Evolutionary conservation across 2,888 invertebrate genomes (phyloP).

Genomic region (Drosophila formosana): DNA sequence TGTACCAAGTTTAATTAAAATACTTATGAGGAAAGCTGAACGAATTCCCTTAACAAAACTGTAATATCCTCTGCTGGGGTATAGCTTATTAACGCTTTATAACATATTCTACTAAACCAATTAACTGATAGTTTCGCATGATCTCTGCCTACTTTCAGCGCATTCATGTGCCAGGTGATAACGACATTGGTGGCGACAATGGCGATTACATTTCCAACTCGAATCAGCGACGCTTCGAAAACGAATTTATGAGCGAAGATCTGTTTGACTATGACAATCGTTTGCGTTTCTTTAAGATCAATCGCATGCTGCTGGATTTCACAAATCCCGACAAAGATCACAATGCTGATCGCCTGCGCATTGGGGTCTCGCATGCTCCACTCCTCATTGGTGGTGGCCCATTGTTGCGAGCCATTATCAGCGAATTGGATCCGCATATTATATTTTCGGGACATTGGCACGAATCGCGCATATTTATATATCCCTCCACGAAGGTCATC

Average conservation of each 20-base stretch:
- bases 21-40: too few relatives aligned
- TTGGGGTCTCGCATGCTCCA: constrained; percentile 92
- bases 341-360: constrained; percentile 81
- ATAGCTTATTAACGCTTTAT: neutral
- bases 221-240: constrained; percentile 91
- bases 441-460: constrained; percentile 90
- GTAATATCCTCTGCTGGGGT: neutral
- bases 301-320: constrained; percentile 88
- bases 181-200: constrained; percentile 98
- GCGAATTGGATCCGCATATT: constrained; percentile 88
- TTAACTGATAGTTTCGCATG: constrained; percentile 67
- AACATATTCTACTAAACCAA: neutral
- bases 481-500: constrained; percentile 83
- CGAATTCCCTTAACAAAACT: too few relatives aligned
- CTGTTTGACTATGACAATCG: constrained; percentile 87
- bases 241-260: constrained; percentile 90
- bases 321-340: constrained; percentile 86
- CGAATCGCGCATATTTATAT: constrained; percentile 84
- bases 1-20: too few relatives aligned
- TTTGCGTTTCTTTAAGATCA: constrained; percentile 91
- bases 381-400: constrained; percentile 84
- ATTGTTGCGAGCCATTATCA: constrained; percentile 86
- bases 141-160: constrained; percentile 86
- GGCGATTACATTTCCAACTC: constrained; percentile 88
- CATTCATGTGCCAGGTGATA: constrained; percentile 97